Evolutionary conservation across 2,888 invertebrate genomes (phyloP).

Genomic region (Scaptomyza reducta): DNA sequence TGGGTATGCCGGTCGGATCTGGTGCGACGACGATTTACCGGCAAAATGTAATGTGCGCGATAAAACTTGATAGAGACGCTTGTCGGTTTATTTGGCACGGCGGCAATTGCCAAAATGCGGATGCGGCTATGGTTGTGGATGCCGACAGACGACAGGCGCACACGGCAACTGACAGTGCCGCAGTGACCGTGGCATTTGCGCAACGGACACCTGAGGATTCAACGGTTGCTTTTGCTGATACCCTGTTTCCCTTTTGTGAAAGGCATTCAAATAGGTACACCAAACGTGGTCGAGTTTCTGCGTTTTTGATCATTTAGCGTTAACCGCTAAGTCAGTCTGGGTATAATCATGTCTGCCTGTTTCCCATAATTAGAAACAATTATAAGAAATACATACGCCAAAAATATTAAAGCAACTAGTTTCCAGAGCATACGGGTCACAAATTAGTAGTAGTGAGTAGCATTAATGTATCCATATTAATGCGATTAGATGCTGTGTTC

Average conservation of each 20-base stretch:
- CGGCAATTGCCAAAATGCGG: slow-evolving; percentile 22
- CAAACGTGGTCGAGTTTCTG: background rate
- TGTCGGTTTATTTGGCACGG: slow-evolving; percentile 21
- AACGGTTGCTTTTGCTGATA: slow-evolving; percentile 14
- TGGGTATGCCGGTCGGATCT: slow-evolving; percentile 2
- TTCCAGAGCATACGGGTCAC: background rate
- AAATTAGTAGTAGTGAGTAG: background rate
- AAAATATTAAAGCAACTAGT: background rate
- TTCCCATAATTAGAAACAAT: no score
- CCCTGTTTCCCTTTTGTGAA: slow-evolving; percentile 2
- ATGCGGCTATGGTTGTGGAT: slow-evolving; percentile 7
- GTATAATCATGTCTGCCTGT: background rate
- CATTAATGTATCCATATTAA: background rate
- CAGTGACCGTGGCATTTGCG: slow-evolving; percentile 63
- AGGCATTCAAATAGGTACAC: background rate
- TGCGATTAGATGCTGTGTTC: background rate
- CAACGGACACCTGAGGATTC: slow-evolving; percentile 74
- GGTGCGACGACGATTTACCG: slow-evolving; percentile 15
- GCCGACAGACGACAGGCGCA: slow-evolving; percentile 61
- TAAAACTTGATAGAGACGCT: slow-evolving; percentile 1
- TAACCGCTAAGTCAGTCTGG: background rate
- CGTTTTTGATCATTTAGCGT: background rate
- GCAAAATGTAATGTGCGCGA: slow-evolving; percentile 16
- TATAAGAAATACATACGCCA: background rate
- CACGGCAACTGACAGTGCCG: slow-evolving; percentile 59